Base-by-base conservation (phyloP, 1,140 invertebrate genomes). In the Cyrtorhinus lividipennis region DNA sequence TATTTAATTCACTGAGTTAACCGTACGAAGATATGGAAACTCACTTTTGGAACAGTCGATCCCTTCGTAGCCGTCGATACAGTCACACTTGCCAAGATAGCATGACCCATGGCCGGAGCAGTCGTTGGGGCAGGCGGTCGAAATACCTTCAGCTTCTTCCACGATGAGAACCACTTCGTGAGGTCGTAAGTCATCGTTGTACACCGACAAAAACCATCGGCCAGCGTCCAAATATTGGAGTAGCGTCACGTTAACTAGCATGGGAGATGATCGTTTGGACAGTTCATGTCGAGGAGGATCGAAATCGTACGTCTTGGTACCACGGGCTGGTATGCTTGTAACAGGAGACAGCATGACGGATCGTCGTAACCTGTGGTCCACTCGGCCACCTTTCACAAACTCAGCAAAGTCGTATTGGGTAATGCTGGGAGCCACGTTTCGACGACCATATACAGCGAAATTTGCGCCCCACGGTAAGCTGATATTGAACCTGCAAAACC, bases 351-450 rank as follows among this genome's bases (percentile, higher is more conserved):
- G 56, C 8, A 63, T 63, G 3, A 59, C 62, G n/a, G 62, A 63
- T 24, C 62, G 25, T n/a, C 56, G 26, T 8, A 63, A 20, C 24
- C 62, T 63, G 25, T 59, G 58, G n/a, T 59, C 58, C 25, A 59
- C 58, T 30, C 58, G 24, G n/a, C 58, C 59, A 86, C 87, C 88
- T 70, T 86, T 85, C 66, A 92, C 85, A 71, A 92, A 91, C 77
- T 95, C 90, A 18, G 90, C 88, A 73, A 97, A 95, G 73, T 96
- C 93, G 73, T 95, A 94, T 73, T 95, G 90, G 24, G 92, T 95
- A 64, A 96, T 88, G 70, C 90, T 92, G 0, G 94, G 93, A 0
- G 89, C 87, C 23, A 91, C 87, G 73, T 94, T 95, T 66, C 90
- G 80, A 65, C 92, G 80, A 1, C 91, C 91, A 75, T 93, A 97